These are phyloP conservation scores for Synergus itoensis DNA, from an alignment of 2,888 invertebrate genomes.

Conservation along the genomic window DNA sequence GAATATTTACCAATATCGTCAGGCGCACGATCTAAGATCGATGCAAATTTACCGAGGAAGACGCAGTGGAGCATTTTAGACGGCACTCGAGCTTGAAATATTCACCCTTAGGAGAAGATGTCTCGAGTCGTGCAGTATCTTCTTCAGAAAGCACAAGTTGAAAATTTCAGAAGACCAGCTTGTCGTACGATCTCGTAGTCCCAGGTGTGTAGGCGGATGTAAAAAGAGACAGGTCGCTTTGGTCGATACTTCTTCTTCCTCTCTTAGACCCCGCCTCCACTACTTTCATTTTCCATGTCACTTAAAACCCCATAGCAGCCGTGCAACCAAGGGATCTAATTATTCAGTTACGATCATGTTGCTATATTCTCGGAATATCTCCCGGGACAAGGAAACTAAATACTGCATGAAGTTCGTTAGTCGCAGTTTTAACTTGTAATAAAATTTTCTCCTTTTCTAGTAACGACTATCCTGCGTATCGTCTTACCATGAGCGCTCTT, in stretches of 20 bases:
- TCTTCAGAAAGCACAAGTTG: conserved; percentile 37
- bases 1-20: conserved; percentile 25
- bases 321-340: conserved; percentile 5
- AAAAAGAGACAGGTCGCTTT: conserved; percentile 29
- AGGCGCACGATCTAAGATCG: conserved; percentile 17
- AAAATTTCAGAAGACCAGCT: conserved; percentile 37
- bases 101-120: conserved; percentile 28
- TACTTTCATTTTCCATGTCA: conserved; percentile 24
- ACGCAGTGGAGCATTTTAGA: conserved; percentile 27
- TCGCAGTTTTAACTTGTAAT: conserved; percentile 28
- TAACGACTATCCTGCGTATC: neutral
- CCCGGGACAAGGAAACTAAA: conserved; percentile 15
- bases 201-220: conserved; percentile 25
- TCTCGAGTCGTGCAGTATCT: conserved; percentile 35
- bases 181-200: conserved; percentile 10
- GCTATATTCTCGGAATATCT: conserved; percentile 28
- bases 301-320: conserved; percentile 27
- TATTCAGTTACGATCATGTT: conserved; percentile 37
- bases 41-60: conserved; percentile 33
- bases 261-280: conserved; percentile 17
- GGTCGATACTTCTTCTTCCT: conserved; percentile 12
- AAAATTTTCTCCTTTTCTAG: neutral
- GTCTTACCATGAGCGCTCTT: conserved; percentile 9
- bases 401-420: conserved; percentile 29
- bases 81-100: conserved; percentile 39